These are phyloP conservation scores for Anaspis maculata DNA, from an alignment of 2,888 invertebrate species.

Conservation along the genomic window DNA sequence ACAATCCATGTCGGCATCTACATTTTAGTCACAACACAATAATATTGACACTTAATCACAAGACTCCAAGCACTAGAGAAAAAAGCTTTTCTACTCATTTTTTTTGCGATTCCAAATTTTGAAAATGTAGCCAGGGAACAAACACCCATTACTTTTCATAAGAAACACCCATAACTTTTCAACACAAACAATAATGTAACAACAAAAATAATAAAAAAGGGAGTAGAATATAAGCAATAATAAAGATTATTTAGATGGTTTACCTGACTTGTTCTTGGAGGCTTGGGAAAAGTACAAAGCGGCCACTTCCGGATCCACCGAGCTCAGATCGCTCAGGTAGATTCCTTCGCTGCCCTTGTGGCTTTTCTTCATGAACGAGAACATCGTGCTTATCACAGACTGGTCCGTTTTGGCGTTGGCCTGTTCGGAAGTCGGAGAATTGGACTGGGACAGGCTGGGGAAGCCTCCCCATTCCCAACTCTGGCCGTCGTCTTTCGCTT, in stretches of 20 bases:
- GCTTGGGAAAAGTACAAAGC: conserved; percentile 70
- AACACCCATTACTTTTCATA: too few relatives aligned
- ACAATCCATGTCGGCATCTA: conserved; percentile 72
- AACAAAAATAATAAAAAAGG: too few relatives aligned
- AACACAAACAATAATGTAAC: too few relatives aligned
- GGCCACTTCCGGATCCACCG: conserved; percentile 87
- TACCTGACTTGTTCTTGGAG: too few relatives aligned
- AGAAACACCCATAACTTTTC: too few relatives aligned
- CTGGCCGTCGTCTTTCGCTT: conserved; percentile 41
- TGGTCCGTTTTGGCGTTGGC: conserved; percentile 30
- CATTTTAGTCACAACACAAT: too few relatives aligned
- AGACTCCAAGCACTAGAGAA: too few relatives aligned
- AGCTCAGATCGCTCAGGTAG: conserved; percentile 85
- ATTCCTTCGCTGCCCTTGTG: conserved; percentile 22
- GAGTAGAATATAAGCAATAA: too few relatives aligned
- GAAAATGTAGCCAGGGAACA: too few relatives aligned
- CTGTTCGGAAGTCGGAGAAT: conserved; percentile 27
- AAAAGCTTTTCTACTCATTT: too few relatives aligned
- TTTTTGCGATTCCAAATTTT: too few relatives aligned
- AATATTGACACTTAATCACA: conserved; percentile 29
- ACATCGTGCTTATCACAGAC: conserved; percentile 85
- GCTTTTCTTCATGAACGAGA: conserved; percentile 82
- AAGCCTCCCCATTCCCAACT: conserved; percentile 91
- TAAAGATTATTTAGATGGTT: too few relatives aligned
- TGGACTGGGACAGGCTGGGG: conserved; percentile 44